Evolutionary conservation across 2,888 invertebrate genomes (phyloP), one percentile per base, ranked within the genome.

Genomic region (Endotricha flammealis): DNA sequence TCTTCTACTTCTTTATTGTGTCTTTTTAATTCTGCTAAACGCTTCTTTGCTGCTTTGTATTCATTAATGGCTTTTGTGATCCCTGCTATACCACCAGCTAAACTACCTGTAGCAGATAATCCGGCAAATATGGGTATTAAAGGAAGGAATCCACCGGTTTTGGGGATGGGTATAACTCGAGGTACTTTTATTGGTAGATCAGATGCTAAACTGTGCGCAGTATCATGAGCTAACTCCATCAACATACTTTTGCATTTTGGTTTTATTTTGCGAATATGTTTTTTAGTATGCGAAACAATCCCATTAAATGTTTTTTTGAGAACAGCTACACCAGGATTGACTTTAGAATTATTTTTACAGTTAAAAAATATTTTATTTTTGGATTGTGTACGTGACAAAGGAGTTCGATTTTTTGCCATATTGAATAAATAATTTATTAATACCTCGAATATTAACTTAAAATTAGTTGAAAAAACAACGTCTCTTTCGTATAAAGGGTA

Each of bases 111-210:
- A 1, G 35, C 34, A 28, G 35, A 39, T 12, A 39, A 28, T 10
- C 39, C 39, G 3, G 39, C 39, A 31, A 39, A 39, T 28, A 39
- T 35, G 12, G 39, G 39, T 35, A 39, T 8, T 22, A n/a, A n/a
- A n/a, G n/a, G n/a, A n/a, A n/a, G n/a, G n/a, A n/a, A n/a, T n/a
- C n/a, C n/a, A n/a, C n/a, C n/a, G n/a, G n/a, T n/a, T n/a, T n/a
- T n/a, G n/a, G n/a, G n/a, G n/a, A n/a, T n/a, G n/a, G n/a, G n/a
- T 22, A 36, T 36, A 1, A 36, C 12, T 13, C 36, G 1, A 2
- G 36, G 36, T 4, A 30, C 6, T 24, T 17, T 22, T n/a, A 22
- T 9, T n/a, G 22, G 22, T 2, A 22, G 9, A 22, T 22, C 22
- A 3, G 22, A 22, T 22, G 22, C 22, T 22, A 22, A 4, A 3